These are phyloP conservation scores for Dicentrarchus labrax DNA, from an alignment of 2,113 vertebrate species.

Conservation along the genomic window DNA sequence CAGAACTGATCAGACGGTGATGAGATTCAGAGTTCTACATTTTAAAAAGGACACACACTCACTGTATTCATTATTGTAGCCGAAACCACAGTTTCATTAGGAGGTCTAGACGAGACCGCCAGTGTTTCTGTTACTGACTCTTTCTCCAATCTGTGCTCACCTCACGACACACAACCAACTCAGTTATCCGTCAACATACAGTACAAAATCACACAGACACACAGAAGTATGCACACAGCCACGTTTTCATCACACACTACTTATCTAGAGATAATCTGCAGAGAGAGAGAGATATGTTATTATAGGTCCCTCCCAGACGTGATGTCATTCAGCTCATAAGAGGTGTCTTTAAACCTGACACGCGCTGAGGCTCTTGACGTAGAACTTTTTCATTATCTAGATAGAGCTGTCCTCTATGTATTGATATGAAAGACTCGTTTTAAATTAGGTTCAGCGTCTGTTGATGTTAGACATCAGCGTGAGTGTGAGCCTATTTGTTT, in stretches of 20 bases:
- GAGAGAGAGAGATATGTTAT: slow-evolving; percentile 71
- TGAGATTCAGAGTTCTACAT: neutral
- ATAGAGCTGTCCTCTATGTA: slow-evolving; percentile 31
- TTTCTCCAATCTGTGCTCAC: slow-evolving; percentile 57
- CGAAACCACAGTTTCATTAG: slow-evolving; percentile 81
- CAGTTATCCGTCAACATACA: slow-evolving; percentile 11
- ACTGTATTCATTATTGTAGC: slow-evolving; percentile 37
- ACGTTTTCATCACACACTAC: slow-evolving; percentile 48
- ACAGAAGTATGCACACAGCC: slow-evolving; percentile 3
- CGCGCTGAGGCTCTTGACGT: slow-evolving; percentile 57
- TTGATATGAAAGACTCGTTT: slow-evolving; percentile 34
- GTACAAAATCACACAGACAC: slow-evolving; percentile 22
- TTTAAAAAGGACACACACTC: slow-evolving; percentile 14
- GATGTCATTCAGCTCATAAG: slow-evolving; percentile 77
- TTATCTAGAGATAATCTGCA: slow-evolving; percentile 74
- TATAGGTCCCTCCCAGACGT: slow-evolving; percentile 77
- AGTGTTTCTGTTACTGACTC: slow-evolving; percentile 59
- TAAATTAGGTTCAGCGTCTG: slow-evolving; percentile 30
- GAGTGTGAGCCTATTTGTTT: slow-evolving; percentile 39
- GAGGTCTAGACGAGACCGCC: slow-evolving; percentile 81
- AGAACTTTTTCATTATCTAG: slow-evolving; percentile 52
- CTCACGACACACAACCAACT: slow-evolving; percentile 38
- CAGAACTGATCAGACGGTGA: neutral
- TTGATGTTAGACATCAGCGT: slow-evolving; percentile 30
- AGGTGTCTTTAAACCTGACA: slow-evolving; percentile 73